phyloP scores from a whole-genome alignment of 2,113 vertebrate species.

The Ptilorrhoa leucosticta region DNA sequence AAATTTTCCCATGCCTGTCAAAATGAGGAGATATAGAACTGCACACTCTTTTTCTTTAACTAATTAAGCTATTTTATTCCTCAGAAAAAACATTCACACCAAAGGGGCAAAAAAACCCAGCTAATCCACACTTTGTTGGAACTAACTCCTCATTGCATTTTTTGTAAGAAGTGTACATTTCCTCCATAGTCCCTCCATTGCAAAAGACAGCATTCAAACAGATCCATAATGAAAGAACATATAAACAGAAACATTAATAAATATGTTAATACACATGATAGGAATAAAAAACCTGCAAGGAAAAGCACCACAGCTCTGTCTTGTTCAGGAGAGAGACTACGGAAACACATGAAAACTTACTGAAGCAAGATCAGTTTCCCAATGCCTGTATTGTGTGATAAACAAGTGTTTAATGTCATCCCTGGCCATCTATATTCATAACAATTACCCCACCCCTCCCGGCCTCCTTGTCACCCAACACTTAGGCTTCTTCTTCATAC shows the following conservation, averaged over 20 bases:
- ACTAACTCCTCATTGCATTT: background rate
- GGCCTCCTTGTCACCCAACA: background rate
- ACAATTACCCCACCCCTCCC: background rate
- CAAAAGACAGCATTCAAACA: background rate
- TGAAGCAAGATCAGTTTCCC: background rate
- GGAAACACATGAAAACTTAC: background rate
- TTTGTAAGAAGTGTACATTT: background rate
- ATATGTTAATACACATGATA: background rate
- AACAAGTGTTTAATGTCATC: background rate
- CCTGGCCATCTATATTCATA: background rate
- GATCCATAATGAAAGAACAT: background rate
- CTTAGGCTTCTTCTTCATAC: background rate
- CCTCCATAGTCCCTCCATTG: background rate
- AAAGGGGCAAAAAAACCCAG: rapidly evolving
- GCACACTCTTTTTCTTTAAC: background rate
- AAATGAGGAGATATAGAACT: background rate
- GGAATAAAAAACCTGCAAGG: background rate
- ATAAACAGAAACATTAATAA: background rate
- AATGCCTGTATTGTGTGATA: background rate
- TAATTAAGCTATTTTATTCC: background rate
- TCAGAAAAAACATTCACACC: background rate
- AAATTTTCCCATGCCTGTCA: background rate
- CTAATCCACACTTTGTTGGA: background rate
- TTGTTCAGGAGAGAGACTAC: background rate
- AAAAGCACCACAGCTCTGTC: background rate